Base-by-base conservation (phyloP, 2,113 vertebrate genomes). In the Euleptes europaea region DNA sequence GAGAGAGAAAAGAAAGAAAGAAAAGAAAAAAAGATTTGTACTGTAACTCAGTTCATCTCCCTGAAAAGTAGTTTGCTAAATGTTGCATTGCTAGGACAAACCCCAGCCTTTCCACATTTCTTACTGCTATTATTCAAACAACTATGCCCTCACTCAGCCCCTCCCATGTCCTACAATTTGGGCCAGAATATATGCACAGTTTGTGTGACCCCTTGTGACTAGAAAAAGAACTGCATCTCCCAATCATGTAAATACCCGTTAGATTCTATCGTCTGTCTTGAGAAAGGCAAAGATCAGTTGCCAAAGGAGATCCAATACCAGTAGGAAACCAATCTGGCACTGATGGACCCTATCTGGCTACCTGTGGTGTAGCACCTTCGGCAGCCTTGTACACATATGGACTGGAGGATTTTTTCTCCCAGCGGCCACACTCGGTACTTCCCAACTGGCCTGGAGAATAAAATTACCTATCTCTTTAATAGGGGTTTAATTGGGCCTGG, bases 151-250 rank as follows among this genome's bases (percentile, higher is more conserved):
- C 19, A n/a, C 21, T 54, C 3, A 54, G 44, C 51, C 49, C 14
- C 49, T 54, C 17, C 15, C 28, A 44, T 47, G 44, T 17, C 11
- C 15, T 66, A 40, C n/a, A n/a, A 57, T 3, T 19, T 49, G 31
- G 8, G 12, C 2, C 31, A 54, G 8, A 35, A 69, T 42, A 54
- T 84, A 54, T 28, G 1, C 14, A 60, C 44, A 65, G 26, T 47
- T 86, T 28, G 26, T 83, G 81, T 84, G 87, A 79, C 91, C 14
- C 83, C 91, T 82, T 40, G 91, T n/a, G 89, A 88, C 78, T 15
- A 9, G 28, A 19, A 33, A 19, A 23, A 5, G 81, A 88, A 88
- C 4, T 10, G 14, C 83, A 57, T n/a, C 60, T 67, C n/a, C 17
- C 42, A 67, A 9, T 72, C 11, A 2, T 35, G 33, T 35, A 5